Evolutionary conservation across 2,888 invertebrate genomes (phyloP).

Genomic region (Brachycybe producta): DNA sequence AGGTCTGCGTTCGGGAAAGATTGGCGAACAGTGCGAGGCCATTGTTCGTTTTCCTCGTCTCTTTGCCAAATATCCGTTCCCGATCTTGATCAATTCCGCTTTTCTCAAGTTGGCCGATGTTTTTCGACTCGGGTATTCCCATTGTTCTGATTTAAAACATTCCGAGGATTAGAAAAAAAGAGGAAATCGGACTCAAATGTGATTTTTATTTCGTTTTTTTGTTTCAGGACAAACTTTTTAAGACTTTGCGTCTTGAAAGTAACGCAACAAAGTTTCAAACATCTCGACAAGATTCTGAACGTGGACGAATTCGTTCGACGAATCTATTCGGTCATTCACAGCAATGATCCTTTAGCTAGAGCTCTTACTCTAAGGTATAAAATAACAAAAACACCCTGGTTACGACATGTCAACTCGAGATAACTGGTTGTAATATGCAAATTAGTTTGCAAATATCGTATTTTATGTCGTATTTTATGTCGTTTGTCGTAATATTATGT

Average conservation of each 20-base stretch:
- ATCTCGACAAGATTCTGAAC: slow-evolving; percentile 84
- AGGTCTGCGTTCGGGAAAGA: slow-evolving; percentile 79
- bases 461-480: not conserved
- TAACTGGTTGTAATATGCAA: not conserved
- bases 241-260: slow-evolving; percentile 84
- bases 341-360: slow-evolving; percentile 91
- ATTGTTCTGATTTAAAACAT: not conserved
- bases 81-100: slow-evolving; percentile 91
- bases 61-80: slow-evolving; percentile 96
- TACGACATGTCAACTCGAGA: no score
- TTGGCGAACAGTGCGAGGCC: slow-evolving; percentile 94
- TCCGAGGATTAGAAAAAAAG: not conserved
- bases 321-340: slow-evolving; percentile 86
- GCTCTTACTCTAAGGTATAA: slow-evolving; percentile 58
- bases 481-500: not conserved
- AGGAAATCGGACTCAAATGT: not conserved
- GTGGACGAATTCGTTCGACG: slow-evolving; percentile 85
- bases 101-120: slow-evolving; percentile 88
- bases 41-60: slow-evolving; percentile 87
- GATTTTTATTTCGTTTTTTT: slow-evolving; percentile 16
- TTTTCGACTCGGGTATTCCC: slow-evolving; percentile 58
- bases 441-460: not conserved
- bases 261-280: slow-evolving; percentile 89
- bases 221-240: slow-evolving; percentile 66
- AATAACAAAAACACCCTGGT: no score